A percentile compares a stretch with the other conserved stretches of the same genome.
Evolutionary conservation across 2,797 vertebrate genomes (phyloP).

Genomic region (Garrulus glandarius): DNA sequence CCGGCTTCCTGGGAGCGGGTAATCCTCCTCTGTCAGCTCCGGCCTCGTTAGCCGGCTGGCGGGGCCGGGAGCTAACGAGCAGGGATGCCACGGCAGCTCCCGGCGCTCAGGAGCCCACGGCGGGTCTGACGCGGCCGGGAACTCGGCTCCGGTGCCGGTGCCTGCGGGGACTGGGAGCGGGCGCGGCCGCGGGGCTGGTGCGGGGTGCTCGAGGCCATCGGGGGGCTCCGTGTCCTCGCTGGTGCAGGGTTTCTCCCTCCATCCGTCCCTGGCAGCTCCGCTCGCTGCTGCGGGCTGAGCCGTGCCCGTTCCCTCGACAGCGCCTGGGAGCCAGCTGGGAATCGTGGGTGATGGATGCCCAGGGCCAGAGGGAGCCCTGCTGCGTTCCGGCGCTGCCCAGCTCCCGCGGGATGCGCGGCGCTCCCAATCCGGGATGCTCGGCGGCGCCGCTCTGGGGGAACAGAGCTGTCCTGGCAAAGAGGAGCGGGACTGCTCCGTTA

Average conservation of each 20-base stretch:
- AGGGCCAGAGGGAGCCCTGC: neutral
- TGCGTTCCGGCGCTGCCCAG: neutral
- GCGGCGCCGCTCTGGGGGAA: neutral
- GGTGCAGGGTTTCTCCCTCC: neutral
- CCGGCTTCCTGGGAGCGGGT: constrained; percentile 61
- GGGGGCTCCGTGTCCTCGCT: rapidly evolving
- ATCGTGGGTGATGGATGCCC: rapidly evolving
- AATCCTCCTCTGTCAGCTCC: constrained; percentile 67
- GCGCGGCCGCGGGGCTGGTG: rapidly evolving
- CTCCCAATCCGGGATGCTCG: rapidly evolving
- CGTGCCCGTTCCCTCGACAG: neutral
- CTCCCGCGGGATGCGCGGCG: rapidly evolving
- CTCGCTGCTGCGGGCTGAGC: neutral
- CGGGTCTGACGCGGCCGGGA: rapidly evolving
- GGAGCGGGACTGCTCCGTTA: neutral
- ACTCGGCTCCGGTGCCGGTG: rapidly evolving
- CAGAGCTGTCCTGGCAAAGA: neutral
- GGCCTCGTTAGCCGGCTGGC: constrained; percentile 24
- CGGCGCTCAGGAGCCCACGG: rapidly evolving
- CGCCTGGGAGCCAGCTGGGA: neutral
- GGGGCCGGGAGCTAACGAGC: neutral
- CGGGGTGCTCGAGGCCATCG: rapidly evolving
- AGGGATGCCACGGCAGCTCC: neutral
- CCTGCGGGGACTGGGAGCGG: neutral
- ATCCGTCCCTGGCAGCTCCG: neutral